Base-by-base conservation (phyloP, 2,113 vertebrate genomes). In the Synchiropus splendidus region DNA sequence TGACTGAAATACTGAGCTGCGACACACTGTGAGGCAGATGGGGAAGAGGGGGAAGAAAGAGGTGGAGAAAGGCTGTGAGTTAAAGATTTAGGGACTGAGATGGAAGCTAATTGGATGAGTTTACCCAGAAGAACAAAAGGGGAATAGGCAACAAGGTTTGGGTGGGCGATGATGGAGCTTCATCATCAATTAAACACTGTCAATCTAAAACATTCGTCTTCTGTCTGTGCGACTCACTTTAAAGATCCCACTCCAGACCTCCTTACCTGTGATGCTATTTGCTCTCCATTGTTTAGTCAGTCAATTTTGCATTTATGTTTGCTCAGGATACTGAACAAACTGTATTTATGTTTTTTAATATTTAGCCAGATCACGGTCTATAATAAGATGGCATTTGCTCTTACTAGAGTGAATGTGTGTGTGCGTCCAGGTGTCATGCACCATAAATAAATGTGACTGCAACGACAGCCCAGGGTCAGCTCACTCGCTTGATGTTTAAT, bases 401-500 rank as follows among this genome's bases (percentile, higher is more conserved):
- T 51, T 49, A 44, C 30, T 32, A 39, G 43, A 44, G 45, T 41
- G 40, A 46, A 45, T 60, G 40, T 42, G 40, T 45, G 52, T 46
- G 43, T 50, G 53, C 64, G 2, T n/a, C 53, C 65, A 51, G 39
- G 60, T 58, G 67, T 72, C 55, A 61, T 37, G 53, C 48, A 50
- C 50, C 51, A 73, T 75, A 51, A 78, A 73, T 70, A 78, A 78
- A 73, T 63, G 45, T 60, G 54, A 51, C 62, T 55, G 48, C 13
- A 11, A 61, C 67, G 61, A 64, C 61, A 57, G 74, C 72, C 64
- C 51, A 47, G 54, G 63, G 78, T 77, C 59, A 77, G 67, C 69
- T 72, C 71, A 73, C 66, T 61, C 48, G 56, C 70, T 54, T 55
- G 64, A 71, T 75, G 69, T 71, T 67, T 65, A 64, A 72, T 71